A percentile compares a stretch with the other conserved stretches of the same genome.
phyloP scores from a whole-genome alignment of 2,797 vertebrate species.

The Myotis daubentonii region DNA sequence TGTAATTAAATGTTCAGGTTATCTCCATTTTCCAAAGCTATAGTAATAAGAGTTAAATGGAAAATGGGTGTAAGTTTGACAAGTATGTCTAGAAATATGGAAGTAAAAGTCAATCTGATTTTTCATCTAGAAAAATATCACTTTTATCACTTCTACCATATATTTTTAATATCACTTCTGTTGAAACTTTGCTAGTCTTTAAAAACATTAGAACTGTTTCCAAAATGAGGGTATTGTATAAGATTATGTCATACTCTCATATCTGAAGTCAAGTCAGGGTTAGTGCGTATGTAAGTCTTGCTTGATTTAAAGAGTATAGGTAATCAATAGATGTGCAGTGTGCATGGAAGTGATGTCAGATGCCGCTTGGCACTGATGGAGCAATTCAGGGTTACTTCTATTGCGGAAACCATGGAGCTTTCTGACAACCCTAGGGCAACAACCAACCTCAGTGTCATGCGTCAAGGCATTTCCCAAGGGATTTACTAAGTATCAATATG shows the following conservation, averaged over 20 bases:
- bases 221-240: background rate
- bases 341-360: background rate
- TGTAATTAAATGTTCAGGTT: background rate
- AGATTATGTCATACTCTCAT: background rate
- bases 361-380: background rate
- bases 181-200: background rate
- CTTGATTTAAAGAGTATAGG: background rate
- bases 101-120: background rate
- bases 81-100: background rate
- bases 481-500: background rate
- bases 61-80: constrained; percentile 4
- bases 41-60: background rate
- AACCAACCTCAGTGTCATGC: background rate
- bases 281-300: background rate
- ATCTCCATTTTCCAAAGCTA: background rate
- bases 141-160: background rate
- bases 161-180: background rate
- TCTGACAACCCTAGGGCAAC: background rate
- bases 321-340: background rate
- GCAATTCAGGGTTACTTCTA: background rate
- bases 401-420: background rate
- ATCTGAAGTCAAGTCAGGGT: background rate
- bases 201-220: background rate
- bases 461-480: background rate
- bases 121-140: constrained; percentile 12